These are phyloP conservation scores for Danio tinwini DNA, from an alignment of 2,797 vertebrate genomes.

Conservation along the genomic window DNA sequence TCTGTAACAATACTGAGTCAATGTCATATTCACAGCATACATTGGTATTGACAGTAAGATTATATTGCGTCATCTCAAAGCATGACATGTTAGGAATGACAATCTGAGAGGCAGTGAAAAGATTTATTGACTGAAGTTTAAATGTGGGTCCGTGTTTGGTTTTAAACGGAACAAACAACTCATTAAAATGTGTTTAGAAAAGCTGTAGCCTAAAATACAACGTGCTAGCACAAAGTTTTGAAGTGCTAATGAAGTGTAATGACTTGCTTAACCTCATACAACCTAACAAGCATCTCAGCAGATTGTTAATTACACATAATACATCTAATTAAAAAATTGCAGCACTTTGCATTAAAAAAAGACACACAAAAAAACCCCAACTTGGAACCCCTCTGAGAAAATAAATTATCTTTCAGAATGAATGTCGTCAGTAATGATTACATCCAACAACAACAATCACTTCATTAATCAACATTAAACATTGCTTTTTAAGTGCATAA, in stretches of 20 bases:
- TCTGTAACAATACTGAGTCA: not conserved
- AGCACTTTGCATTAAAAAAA: conserved; percentile 42
- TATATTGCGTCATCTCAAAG: not conserved
- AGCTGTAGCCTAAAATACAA: conserved; percentile 65
- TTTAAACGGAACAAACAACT: not conserved
- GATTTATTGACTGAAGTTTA: not conserved
- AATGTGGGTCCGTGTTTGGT: not conserved
- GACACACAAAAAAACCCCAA: not conserved
- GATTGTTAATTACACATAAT: conserved; percentile 27
- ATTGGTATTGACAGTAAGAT: not conserved
- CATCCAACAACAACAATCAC: conserved; percentile 6
- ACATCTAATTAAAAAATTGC: conserved; percentile 44
- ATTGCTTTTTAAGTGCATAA: conserved; percentile 16
- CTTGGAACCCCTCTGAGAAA: not conserved
- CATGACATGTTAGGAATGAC: not conserved
- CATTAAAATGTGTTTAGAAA: conserved; percentile 52
- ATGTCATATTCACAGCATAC: not conserved
- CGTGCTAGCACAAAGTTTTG: conserved; percentile 50
- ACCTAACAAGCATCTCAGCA: conserved; percentile 26
- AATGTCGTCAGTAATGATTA: not conserved
- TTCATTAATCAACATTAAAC: not conserved
- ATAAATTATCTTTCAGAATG: not conserved
- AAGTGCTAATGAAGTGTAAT: not conserved
- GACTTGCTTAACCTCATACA: conserved; percentile 2
- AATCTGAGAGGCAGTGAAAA: not conserved